Evolutionary conservation across 2,113 vertebrate species (phyloP).

Genomic region (Entelurus aequoreus): DNA sequence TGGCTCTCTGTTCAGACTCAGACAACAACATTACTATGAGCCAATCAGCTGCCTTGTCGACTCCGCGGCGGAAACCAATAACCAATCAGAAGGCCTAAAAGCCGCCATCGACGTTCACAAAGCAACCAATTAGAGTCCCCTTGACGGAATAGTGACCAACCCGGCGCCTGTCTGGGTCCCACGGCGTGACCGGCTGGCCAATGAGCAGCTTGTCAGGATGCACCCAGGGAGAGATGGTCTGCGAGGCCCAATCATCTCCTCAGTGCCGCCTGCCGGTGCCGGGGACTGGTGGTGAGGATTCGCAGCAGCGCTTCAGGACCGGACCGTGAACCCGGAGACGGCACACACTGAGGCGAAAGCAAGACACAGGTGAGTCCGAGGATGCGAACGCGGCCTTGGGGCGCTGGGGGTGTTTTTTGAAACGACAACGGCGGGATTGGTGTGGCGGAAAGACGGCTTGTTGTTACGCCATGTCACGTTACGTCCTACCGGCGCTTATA

Average conservation of each 20-base stretch:
- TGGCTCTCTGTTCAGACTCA: conserved; percentile 65
- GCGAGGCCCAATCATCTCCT: conserved; percentile 74
- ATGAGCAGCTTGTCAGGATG: conserved; percentile 62
- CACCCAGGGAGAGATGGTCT: conserved; percentile 61
- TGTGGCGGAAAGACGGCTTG: conserved; percentile 7
- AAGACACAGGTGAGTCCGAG: conserved; percentile 78
- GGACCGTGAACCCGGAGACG: conserved; percentile 76
- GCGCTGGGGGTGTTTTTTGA: conserved; percentile 31
- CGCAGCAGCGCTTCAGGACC: conserved; percentile 75
- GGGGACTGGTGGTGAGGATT: conserved; percentile 76
- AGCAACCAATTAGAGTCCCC: conserved; percentile 44
- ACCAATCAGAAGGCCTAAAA: conserved; percentile 28
- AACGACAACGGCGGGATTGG: conserved; percentile 40
- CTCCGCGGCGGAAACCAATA: conserved; percentile 21
- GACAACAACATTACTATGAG: conserved; percentile 68
- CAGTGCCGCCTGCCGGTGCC: conserved; percentile 80
- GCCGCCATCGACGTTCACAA: background rate
- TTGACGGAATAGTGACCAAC: conserved; percentile 26
- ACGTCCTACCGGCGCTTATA: conserved; percentile 25
- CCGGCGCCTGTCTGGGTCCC: conserved; percentile 5
- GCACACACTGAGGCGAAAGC: conserved; percentile 70
- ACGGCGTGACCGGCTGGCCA: conserved; percentile 47
- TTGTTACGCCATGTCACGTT: conserved; percentile 19
- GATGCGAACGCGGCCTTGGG: conserved; percentile 65
- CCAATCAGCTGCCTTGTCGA: conserved; percentile 38